These are phyloP conservation scores for Nudaria mundana DNA, from an alignment of 2,888 invertebrate genomes.

Conservation along the genomic window DNA sequence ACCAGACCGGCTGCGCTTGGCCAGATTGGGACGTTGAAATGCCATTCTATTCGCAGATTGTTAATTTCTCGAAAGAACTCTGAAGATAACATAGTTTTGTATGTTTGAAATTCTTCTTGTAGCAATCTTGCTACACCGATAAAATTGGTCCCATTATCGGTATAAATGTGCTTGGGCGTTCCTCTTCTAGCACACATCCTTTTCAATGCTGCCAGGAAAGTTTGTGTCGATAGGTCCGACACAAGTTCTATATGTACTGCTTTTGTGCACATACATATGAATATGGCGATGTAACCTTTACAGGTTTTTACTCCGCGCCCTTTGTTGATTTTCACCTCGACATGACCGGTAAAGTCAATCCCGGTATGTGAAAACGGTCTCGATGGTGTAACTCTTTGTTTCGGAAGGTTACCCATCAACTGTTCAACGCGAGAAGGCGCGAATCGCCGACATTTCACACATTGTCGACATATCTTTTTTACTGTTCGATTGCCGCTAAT, in stretches of 20 bases:
- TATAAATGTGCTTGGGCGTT: slow-evolving; percentile 9
- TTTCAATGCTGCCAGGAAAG: slow-evolving; percentile 7
- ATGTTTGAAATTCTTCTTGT: not conserved
- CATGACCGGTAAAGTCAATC: not conserved
- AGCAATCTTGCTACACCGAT: slow-evolving; percentile 2
- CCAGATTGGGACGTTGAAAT: too few species aligned
- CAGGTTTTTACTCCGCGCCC: not conserved
- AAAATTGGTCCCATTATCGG: slow-evolving; percentile 10
- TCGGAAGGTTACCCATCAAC: not conserved
- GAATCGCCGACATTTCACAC: not conserved
- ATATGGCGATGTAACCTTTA: slow-evolving; percentile 5
- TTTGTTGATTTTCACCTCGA: not conserved
- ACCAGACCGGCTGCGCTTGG: too few species aligned
- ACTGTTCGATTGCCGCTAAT: slow-evolving; percentile 2
- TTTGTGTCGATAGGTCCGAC: slow-evolving; percentile 9
- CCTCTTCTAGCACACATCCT: slow-evolving; percentile 13
- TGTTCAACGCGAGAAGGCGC: not conserved
- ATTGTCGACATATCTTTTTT: not conserved
- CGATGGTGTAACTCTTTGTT: not conserved
- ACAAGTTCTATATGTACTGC: slow-evolving; percentile 18
- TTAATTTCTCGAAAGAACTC: too few species aligned
- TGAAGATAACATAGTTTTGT: not conserved
- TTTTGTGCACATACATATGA: slow-evolving; percentile 16
- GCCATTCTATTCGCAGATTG: too few species aligned
- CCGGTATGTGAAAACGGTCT: not conserved